These are phyloP conservation scores for Rhabditoides inermis DNA, from an alignment of 2,888 invertebrate genomes.

Conservation along the genomic window DNA sequence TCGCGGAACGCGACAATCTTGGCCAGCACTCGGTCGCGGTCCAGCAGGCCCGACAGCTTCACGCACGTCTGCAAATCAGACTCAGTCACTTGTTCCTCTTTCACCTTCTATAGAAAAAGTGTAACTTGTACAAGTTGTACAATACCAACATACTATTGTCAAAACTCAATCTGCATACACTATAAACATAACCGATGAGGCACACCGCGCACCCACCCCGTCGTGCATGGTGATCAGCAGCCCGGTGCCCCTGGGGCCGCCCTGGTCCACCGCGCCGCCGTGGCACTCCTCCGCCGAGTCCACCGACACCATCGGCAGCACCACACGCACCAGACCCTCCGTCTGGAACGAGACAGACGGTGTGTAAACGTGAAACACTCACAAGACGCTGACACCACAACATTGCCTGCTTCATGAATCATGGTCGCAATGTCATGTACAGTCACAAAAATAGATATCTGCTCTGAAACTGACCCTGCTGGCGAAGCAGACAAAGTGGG, in stretches of 20 bases:
- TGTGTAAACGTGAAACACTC: not conserved
- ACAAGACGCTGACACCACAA: not conserved
- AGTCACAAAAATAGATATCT: not conserved
- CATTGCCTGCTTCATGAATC: not conserved
- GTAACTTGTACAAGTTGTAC: too few species aligned
- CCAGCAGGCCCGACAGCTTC: constrained; percentile 36
- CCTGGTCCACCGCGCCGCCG: constrained; percentile 13
- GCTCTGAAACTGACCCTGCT: constrained; percentile 71
- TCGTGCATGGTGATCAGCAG: constrained; percentile 22
- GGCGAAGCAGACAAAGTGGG: constrained; percentile 88
- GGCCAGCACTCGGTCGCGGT: constrained; percentile 32
- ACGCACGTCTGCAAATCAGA: constrained; percentile 16
- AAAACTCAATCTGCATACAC: too few species aligned
- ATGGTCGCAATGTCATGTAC: not conserved
- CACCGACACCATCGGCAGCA: constrained; percentile 40
- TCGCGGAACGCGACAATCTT: constrained; percentile 29
- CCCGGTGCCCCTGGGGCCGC: constrained; percentile 8
- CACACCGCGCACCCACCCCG: constrained; percentile 14
- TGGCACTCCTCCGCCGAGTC: constrained; percentile 40
- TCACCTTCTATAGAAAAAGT: too few species aligned
- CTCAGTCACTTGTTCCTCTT: too few species aligned
- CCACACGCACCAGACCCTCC: constrained; percentile 39
- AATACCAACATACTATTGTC: too few species aligned
- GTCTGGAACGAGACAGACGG: constrained; percentile 21
- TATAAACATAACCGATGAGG: too few species aligned